Evolutionary conservation across 2,113 vertebrate genomes (phyloP), one percentile per base, ranked within the genome.

Genomic region (Psophia crepitans): DNA sequence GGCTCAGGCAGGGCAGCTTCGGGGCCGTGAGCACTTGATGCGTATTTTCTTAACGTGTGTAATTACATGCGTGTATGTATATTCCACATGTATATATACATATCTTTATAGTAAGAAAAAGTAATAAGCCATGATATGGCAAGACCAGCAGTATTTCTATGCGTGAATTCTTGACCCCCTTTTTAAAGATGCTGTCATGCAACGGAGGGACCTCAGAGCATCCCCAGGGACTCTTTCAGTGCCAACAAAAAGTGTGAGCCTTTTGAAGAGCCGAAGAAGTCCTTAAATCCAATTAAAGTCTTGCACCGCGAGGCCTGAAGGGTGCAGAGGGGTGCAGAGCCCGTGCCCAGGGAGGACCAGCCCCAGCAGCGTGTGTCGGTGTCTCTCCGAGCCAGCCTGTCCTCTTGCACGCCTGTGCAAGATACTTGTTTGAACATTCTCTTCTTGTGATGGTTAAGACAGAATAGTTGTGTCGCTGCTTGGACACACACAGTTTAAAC

Each of bases 341-440:
- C 56, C 17, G 1, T 1, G 9, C 12, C 19, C 1, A 1, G 35
- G 56, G 28, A 22, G 14, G 5, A 33, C 1, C 26, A 41, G 32
- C 68, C 21, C 32, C 8, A 1, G 16, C 28, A 3, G 2, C 1
- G 2, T 0, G 1, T 11, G 15, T 1, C 27, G 39, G 28, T 33
- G 24, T 49, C 2, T 71, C 28, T 33, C 60, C 2, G 4, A 10
- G 21, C 23, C 5, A 26, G 5, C 43, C 23, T 32, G 1, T 22
- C 14, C 37, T 24, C 73, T 41, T 53, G 33, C 23, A 37, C 0
- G 0, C 26, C 51, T 22, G 3, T 17, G 14, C 17, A n/a, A 70
- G 61, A 4, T 5, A 9, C 14, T 46, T 48, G 41, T 58, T 53
- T n/a, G 22, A 12, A 12, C 6, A 3, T 8, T 8, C 58, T 37